phyloP scores from a whole-genome alignment of 2,888 invertebrate species.

The Lepetodrilus schrolli region DNA sequence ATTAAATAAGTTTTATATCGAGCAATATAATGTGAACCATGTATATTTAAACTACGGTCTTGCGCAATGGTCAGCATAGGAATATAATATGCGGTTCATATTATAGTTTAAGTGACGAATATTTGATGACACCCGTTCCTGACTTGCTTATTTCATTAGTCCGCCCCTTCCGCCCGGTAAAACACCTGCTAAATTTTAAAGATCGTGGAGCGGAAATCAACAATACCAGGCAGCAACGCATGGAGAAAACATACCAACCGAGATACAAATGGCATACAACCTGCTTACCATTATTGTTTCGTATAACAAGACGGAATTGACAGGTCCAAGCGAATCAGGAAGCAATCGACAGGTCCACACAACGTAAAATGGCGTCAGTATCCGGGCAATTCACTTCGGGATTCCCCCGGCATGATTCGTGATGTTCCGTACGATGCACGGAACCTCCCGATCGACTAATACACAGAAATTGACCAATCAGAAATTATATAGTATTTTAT shows the following conservation, averaged over 20 bases:
- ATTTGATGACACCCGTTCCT: not conserved
- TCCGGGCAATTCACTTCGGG: slow-evolving; percentile 40
- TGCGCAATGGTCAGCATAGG: no score
- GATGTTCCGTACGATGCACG: not conserved
- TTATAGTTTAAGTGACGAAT: no score
- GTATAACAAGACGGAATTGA: not conserved
- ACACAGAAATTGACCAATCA: slow-evolving; percentile 41
- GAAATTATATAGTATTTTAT: slow-evolving; percentile 38
- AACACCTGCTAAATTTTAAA: not conserved
- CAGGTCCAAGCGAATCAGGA: not conserved
- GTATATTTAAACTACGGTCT: no score
- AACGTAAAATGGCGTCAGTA: slow-evolving; percentile 43
- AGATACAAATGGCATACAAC: not conserved
- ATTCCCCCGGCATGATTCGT: slow-evolving; percentile 33
- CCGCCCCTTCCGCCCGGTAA: slow-evolving; percentile 12
- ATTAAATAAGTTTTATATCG: no score
- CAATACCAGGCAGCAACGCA: not conserved
- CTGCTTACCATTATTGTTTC: not conserved
- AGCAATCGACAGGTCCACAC: slow-evolving; percentile 17
- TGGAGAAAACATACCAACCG: not conserved
- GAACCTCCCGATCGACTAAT: not conserved
- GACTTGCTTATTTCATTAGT: not conserved
- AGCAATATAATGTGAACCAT: no score
- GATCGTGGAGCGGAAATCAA: not conserved
- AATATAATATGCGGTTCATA: no score